Evolutionary conservation across 2,888 invertebrate genomes (phyloP), one percentile per base, ranked within the genome.

Genomic region (Cephus sareptanus): DNA sequence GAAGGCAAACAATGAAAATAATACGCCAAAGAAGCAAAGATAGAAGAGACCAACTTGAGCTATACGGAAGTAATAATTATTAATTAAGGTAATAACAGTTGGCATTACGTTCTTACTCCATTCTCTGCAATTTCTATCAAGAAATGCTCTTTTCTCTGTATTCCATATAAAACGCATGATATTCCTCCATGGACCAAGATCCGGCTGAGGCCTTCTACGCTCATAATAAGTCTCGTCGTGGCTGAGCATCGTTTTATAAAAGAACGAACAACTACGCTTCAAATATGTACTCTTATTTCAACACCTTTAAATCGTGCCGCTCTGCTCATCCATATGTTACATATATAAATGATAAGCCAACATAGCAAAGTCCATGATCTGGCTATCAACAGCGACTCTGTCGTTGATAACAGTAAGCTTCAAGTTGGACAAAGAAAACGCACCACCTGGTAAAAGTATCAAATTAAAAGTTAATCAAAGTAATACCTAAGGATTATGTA

Each of bases 181-280:
- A 79, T 89, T 91, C 79, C 76, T 73, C 0, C 84, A 9, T 0
- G 81, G 34, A 1, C 90, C 89, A 31, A 90, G 85, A 79, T 91
- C 87, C 2, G 86, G 84, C 34, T 84, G 77, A 0, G 91, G 91
- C 77, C 81, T 84, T 78, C 91, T 85, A 75, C 81, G 86, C 78
- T 76, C 82, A 79, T 90, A 91, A 83, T 90, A 91, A 4, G 80
- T 83, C 0, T 89, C 86, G 71, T 91, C 88, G 77, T 90, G 91
- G 73, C 89, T 87, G 79, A 86, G 81, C 85, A 83, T 88, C 40
- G 4, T 40, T 40, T 40, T 40, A 40, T 15, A 15, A 40, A 40
- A 15, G 15, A 40, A 6, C 15, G 1, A 40, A 40, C 15, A 40
- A 40, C 13, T 15, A 37, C 40, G 6, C 6, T 15, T 40, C 1